Evolutionary conservation across 2,888 invertebrate species (phyloP).

Genomic region (Pseudococcus jackbeardsleyi): DNA sequence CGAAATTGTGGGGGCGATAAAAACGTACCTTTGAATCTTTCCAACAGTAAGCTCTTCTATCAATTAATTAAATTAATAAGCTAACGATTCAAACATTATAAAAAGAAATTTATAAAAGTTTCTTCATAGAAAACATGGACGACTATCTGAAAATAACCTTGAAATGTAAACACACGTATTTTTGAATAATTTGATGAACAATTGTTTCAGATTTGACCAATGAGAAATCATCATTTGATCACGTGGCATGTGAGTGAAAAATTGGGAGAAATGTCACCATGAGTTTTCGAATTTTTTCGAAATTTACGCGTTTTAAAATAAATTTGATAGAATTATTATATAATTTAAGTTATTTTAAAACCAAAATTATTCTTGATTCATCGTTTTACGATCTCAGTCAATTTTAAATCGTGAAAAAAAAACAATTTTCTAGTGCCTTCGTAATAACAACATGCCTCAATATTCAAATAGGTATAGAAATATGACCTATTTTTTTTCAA

Average conservation of each 20-base stretch:
- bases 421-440: not conserved
- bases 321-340: no score
- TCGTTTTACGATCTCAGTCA: not conserved
- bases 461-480: not conserved
- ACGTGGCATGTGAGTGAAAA: not conserved
- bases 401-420: not conserved
- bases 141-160: conserved; percentile 32
- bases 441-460: not conserved
- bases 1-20: not conserved
- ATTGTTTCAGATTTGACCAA: not conserved
- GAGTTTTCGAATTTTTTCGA: not conserved
- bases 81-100: conserved; percentile 11
- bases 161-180: conserved; percentile 43
- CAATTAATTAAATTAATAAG: not conserved
- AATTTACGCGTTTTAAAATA: no score
- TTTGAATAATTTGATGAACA: conserved; percentile 9
- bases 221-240: not conserved
- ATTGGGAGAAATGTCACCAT: not conserved
- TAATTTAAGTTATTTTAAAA: no score
- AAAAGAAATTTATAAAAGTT: not conserved
- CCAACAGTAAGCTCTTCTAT: conserved; percentile 1
- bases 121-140: conserved; percentile 6
- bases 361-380: no score
- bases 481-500: not conserved
- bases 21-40: not conserved